These are phyloP conservation scores for Colletes gigas DNA, from an alignment of 1,140 invertebrate species.

Conservation along the genomic window DNA sequence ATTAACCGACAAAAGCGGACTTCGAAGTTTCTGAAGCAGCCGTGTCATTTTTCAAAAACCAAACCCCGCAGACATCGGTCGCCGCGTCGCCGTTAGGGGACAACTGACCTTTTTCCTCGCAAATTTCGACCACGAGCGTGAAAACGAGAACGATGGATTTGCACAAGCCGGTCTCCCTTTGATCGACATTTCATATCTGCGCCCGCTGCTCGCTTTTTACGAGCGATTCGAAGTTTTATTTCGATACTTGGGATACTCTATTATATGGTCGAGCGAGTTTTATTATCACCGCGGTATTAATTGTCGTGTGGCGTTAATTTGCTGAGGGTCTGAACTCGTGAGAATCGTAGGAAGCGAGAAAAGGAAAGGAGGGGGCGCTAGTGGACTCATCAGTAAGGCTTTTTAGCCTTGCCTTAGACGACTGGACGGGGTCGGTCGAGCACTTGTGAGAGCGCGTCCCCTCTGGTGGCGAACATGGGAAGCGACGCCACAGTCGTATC, in stretches of 20 bases:
- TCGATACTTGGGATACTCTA: background rate
- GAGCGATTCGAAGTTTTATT: background rate
- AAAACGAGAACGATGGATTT: slow-evolving; percentile 13
- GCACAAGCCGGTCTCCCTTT: background rate
- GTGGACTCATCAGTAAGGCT: too few species aligned
- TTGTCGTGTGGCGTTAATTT: too few species aligned
- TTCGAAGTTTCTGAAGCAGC: slow-evolving; percentile 45
- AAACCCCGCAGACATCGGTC: background rate
- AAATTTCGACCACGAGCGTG: slow-evolving; percentile 18
- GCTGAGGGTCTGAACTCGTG: too few species aligned
- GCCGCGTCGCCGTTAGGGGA: slow-evolving; percentile 4
- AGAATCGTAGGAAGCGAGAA: too few species aligned
- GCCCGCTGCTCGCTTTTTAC: background rate
- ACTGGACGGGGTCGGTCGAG: too few species aligned
- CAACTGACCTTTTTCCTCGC: background rate
- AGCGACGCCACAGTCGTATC: too few species aligned
- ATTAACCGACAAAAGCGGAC: slow-evolving; percentile 45
- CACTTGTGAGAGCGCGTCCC: too few species aligned
- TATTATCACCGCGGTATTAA: too few species aligned
- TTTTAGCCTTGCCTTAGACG: too few species aligned
- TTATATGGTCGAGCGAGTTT: too few species aligned
- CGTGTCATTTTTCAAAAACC: slow-evolving; percentile 57
- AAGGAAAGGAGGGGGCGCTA: too few species aligned
- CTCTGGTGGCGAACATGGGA: too few species aligned
- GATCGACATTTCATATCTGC: background rate